phyloP scores from a whole-genome alignment of 1,140 invertebrate species.

The Cardiocondyla obscurior region DNA sequence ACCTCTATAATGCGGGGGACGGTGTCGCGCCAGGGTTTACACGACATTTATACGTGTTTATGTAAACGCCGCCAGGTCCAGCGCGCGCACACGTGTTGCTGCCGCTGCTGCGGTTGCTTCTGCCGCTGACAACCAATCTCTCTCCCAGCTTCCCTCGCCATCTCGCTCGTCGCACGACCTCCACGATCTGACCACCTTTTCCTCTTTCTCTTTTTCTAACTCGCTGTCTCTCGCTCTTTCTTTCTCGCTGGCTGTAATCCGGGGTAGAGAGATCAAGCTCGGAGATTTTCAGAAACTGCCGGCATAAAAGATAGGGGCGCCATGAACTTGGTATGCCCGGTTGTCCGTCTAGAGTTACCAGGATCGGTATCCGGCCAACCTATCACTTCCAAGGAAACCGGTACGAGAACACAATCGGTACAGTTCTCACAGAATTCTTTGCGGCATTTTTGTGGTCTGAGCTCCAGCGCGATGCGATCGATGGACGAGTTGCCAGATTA shows the following conservation, averaged over 20 bases:
- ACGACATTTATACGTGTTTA: slow-evolving; percentile 78
- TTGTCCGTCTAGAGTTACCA: slow-evolving; percentile 79
- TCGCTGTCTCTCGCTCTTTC: not conserved
- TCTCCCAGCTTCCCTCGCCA: slow-evolving; percentile 13
- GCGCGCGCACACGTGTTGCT: slow-evolving; percentile 65
- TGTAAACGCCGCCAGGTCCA: slow-evolving; percentile 70
- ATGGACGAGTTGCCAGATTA: slow-evolving; percentile 1
- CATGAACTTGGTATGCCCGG: slow-evolving; percentile 70
- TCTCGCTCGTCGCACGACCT: slow-evolving; percentile 19
- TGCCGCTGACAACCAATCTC: slow-evolving; percentile 70
- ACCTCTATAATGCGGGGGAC: slow-evolving; percentile 28
- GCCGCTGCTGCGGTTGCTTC: slow-evolving; percentile 62
- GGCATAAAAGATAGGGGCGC: slow-evolving; percentile 81
- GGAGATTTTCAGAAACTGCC: slow-evolving; percentile 78
- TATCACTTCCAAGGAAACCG: slow-evolving; percentile 45
- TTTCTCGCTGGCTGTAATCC: not conserved
- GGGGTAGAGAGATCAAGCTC: slow-evolving; percentile 76
- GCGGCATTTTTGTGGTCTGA: slow-evolving; percentile 11
- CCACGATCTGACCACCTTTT: slow-evolving; percentile 8
- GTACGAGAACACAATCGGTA: slow-evolving; percentile 30
- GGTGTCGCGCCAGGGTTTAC: slow-evolving; percentile 62
- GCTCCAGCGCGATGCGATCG: not conserved
- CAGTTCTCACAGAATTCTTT: slow-evolving; percentile 46
- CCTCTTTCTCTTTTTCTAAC: slow-evolving; percentile 19
- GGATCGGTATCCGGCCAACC: slow-evolving; percentile 59